Percentiles rank a stretch among this genome's conserved stretches.
Conservation (phyloP, 2,113 vertebrate species). For the Cephalopterus ornatus region DNA sequence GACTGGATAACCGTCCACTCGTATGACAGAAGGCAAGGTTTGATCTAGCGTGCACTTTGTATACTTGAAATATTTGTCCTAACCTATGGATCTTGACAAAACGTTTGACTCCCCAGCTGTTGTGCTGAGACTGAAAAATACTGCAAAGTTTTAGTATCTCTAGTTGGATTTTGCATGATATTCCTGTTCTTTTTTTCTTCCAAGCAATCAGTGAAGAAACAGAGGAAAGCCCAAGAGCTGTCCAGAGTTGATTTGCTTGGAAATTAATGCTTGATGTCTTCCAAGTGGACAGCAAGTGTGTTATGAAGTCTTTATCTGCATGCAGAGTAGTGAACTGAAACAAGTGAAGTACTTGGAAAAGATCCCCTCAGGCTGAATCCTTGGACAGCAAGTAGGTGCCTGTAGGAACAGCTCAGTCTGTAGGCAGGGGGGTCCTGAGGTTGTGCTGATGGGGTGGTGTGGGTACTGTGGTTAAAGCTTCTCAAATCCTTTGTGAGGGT, state of each 20-base stretch:
- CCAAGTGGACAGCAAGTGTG: background rate
- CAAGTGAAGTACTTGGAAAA: background rate
- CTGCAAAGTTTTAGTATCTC: background rate
- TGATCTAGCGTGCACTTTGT: background rate
- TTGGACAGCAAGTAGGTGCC: background rate
- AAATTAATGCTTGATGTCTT: conserved; percentile 5
- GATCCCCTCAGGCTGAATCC: background rate
- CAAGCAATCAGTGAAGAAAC: background rate
- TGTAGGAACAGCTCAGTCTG: background rate
- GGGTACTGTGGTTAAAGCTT: background rate
- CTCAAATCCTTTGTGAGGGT: background rate
- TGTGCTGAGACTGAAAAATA: background rate
- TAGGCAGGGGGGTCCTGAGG: background rate
- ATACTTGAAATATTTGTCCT: background rate
- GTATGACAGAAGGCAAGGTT: background rate
- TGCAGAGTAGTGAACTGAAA: background rate
- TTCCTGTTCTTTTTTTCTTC: background rate
- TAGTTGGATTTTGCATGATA: background rate
- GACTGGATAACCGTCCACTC: background rate
- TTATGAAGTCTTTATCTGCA: background rate
- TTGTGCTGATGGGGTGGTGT: background rate
- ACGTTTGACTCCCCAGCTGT: background rate
- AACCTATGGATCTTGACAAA: background rate
- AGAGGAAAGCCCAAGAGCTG: background rate
- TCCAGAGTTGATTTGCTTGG: background rate